Percentiles rank a stretch among this genome's conserved stretches.
Conservation (phyloP, 2,888 invertebrate genomes). For the Philhelius pedissequus region DNA sequence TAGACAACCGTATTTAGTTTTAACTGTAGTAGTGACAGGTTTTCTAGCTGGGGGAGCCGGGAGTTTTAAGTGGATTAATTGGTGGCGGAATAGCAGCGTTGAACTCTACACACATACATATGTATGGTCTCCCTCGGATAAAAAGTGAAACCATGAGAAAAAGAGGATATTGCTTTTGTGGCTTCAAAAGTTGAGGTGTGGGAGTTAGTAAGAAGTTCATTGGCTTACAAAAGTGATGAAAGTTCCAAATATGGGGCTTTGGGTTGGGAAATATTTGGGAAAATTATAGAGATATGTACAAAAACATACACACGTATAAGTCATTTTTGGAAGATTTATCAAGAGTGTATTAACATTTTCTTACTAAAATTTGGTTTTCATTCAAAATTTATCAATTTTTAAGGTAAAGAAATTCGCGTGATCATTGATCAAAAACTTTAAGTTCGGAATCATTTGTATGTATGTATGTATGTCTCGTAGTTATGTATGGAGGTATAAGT, state of each 20-base stretch:
- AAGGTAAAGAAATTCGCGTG: too few species aligned
- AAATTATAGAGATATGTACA: too few species aligned
- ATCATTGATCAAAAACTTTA: too few species aligned
- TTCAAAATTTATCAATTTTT: too few species aligned
- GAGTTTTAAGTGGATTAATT: conserved; percentile 62
- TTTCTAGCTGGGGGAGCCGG: background rate
- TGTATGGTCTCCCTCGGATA: conserved; percentile 13
- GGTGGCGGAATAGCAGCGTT: conserved; percentile 22
- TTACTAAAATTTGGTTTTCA: too few species aligned
- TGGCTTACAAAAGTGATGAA: conserved; percentile 41
- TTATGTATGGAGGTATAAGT: too few species aligned
- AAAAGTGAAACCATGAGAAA: conserved; percentile 67
- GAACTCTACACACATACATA: conserved; percentile 18
- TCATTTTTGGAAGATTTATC: too few species aligned
- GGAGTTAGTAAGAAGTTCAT: conserved; percentile 25
- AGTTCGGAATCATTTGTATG: too few species aligned
- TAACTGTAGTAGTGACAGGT: conserved; percentile 29
- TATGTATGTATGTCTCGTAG: too few species aligned
- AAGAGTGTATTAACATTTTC: too few species aligned
- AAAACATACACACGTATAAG: too few species aligned
- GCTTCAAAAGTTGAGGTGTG: conserved; percentile 30
- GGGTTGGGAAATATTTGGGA: background rate
- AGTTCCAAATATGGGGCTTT: background rate
- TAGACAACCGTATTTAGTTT: conserved; percentile 45
- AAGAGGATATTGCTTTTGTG: conserved; percentile 41